Percentiles rank a stretch among this genome's conserved stretches.
Conservation (phyloP, 2,888 invertebrate species). For the Conistra vaccinii region DNA sequence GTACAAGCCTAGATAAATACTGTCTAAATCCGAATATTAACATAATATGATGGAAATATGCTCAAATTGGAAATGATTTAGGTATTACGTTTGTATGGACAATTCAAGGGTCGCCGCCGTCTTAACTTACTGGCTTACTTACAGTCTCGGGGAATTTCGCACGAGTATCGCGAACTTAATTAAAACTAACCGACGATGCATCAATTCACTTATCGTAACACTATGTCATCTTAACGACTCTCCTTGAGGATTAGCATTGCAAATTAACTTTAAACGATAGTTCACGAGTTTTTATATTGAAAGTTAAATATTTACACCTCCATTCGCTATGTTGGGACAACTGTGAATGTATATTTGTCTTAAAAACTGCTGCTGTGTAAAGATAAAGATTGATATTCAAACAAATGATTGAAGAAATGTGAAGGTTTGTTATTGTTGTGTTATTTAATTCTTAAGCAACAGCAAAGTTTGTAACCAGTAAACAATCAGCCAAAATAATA, state of each 20-base stretch:
- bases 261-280: conserved; percentile 45
- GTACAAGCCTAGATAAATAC: too few species aligned
- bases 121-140: too few species aligned
- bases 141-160: not conserved
- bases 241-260: conserved; percentile 47
- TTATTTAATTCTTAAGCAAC: conserved; percentile 10
- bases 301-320: conserved; percentile 41
- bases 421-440: conserved; percentile 33
- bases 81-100: too few species aligned
- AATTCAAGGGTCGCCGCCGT: too few species aligned
- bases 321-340: conserved; percentile 27
- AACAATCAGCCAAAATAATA: conserved; percentile 12
- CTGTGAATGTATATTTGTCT: conserved; percentile 20
- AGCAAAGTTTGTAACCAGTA: not conserved
- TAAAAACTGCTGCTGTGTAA: conserved; percentile 11
- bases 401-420: conserved; percentile 17
- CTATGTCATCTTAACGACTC: conserved; percentile 25
- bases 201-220: conserved; percentile 24
- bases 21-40: too few species aligned
- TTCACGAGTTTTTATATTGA: conserved; percentile 47
- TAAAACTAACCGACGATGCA: conserved; percentile 29
- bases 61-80: too few species aligned
- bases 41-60: too few species aligned
- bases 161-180: conserved; percentile 18
- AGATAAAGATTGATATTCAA: not conserved